Evolutionary conservation across 2,113 vertebrate species (phyloP).

Genomic region (Proteles cristata): DNA sequence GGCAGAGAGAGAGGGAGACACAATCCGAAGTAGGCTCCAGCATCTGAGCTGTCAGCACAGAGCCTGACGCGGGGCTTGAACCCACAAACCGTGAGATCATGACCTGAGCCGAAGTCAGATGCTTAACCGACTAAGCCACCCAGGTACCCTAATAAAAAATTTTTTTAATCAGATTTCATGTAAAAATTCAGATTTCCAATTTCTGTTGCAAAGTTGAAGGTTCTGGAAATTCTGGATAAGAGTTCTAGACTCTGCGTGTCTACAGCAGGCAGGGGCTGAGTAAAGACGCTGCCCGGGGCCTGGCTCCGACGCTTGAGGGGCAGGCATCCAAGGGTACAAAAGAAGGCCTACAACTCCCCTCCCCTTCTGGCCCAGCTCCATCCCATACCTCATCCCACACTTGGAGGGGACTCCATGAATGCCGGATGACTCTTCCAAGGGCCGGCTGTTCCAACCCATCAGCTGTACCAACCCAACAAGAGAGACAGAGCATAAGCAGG

Average conservation of each 20-base stretch:
- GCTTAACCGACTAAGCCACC: too few species aligned
- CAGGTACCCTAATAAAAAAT: too few species aligned
- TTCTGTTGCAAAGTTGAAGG: conserved; percentile 21
- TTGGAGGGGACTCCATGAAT: not conserved
- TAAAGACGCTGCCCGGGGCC: not conserved
- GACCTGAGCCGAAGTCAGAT: too few species aligned
- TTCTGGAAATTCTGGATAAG: not conserved
- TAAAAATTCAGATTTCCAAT: not conserved
- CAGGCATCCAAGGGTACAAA: not conserved
- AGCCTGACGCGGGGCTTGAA: too few species aligned
- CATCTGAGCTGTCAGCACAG: too few species aligned
- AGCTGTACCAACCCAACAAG: not conserved
- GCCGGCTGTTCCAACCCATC: not conserved
- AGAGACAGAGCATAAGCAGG: too few species aligned
- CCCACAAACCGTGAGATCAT: too few species aligned
- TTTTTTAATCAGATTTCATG: too few species aligned
- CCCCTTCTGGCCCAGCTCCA: not conserved
- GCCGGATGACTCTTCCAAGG: not conserved
- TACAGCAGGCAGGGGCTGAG: not conserved
- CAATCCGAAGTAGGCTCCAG: too few species aligned
- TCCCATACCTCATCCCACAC: not conserved
- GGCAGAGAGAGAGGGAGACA: too few species aligned
- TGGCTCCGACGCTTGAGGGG: not conserved
- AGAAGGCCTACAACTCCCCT: not conserved
- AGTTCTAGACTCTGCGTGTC: not conserved